Conservation (phyloP, 2,113 vertebrate genomes). For the Phylloscopus trochiloides region DNA sequence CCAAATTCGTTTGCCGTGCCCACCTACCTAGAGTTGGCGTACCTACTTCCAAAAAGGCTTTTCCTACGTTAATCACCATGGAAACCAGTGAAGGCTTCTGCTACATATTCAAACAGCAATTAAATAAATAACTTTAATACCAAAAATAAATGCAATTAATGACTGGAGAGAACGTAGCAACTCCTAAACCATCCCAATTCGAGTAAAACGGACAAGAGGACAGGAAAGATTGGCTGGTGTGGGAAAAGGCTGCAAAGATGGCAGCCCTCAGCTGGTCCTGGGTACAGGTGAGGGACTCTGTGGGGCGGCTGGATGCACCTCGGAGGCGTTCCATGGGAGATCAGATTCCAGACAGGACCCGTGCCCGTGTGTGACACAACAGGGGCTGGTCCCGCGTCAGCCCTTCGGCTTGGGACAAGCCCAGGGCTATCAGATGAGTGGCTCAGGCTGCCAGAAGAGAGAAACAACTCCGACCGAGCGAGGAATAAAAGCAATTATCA, state of each 20-base stretch:
- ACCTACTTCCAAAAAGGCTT: not conserved
- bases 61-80: not conserved
- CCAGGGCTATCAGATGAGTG: not conserved
- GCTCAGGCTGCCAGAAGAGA: not conserved
- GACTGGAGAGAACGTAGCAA: accelerated
- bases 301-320: accelerated
- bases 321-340: accelerated
- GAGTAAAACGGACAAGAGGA: not conserved
- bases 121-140: not conserved
- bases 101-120: not conserved
- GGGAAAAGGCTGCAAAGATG: not conserved
- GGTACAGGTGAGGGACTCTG: not conserved
- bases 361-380: accelerated
- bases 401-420: not conserved
- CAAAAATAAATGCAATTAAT: not conserved
- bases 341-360: accelerated
- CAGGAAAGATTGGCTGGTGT: accelerated
- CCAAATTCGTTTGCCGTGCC: accelerated
- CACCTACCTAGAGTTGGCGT: not conserved
- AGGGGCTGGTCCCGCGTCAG: not conserved
- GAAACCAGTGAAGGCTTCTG: not conserved
- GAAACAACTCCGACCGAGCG: not conserved
- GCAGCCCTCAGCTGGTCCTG: not conserved
- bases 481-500: not conserved
- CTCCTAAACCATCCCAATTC: not conserved